Conservation (phyloP, 1,140 invertebrate species). For the Cydia splendana region DNA sequence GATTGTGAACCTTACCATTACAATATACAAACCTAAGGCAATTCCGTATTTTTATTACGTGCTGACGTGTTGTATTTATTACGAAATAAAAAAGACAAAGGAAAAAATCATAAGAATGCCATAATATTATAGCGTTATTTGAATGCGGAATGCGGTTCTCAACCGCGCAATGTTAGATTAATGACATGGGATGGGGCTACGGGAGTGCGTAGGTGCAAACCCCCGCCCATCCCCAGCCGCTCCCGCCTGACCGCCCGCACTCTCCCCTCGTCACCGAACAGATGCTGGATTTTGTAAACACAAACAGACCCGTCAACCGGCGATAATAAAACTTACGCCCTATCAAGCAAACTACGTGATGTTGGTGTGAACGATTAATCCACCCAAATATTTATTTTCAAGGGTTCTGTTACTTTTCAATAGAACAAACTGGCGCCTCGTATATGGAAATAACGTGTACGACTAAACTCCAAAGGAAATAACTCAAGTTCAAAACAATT, state of each 20-base stretch:
- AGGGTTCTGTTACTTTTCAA: background rate
- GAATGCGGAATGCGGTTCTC: conserved; percentile 30
- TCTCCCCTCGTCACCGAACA: conserved; percentile 42
- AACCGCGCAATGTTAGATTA: conserved; percentile 33
- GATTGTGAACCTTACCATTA: too few species aligned
- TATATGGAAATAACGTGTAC: background rate
- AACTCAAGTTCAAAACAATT: conserved; percentile 12
- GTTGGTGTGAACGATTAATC: background rate
- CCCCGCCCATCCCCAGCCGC: conserved; percentile 18
- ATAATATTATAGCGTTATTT: conserved; percentile 23
- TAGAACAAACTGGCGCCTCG: background rate
- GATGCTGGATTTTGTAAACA: conserved; percentile 57
- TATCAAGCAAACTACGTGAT: conserved; percentile 15
- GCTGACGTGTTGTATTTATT: background rate
- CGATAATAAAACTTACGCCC: conserved; percentile 43
- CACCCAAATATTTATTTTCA: background rate
- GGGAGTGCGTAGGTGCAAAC: conserved; percentile 34
- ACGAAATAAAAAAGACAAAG: background rate
- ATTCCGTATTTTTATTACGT: background rate
- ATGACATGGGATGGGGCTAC: conserved; percentile 34
- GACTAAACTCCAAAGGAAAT: background rate
- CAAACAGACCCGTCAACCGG: conserved; percentile 44
- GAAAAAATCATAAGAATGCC: conserved; percentile 20
- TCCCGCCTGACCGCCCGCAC: conserved; percentile 32
- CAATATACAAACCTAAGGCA: too few species aligned